These are phyloP conservation scores for Aelia acuminata DNA, from an alignment of 2,888 invertebrate species.

Conservation along the genomic window DNA sequence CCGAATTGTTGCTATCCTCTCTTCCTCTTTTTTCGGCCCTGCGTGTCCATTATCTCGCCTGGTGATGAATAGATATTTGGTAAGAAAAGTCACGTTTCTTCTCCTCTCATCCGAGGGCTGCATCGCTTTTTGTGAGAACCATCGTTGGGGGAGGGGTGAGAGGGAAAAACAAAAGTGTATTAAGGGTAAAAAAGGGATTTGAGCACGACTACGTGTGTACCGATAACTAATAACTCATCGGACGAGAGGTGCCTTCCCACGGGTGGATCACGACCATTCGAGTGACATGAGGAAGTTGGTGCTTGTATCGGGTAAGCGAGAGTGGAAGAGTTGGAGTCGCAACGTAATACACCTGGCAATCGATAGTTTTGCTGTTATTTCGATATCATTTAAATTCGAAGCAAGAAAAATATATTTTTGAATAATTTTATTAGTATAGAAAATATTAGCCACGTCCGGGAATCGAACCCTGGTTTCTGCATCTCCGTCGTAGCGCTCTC, in stretches of 20 bases:
- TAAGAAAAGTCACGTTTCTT: conserved; percentile 58
- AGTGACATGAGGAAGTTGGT: conserved; percentile 30
- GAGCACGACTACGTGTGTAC: conserved; percentile 56
- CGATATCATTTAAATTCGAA: too few species aligned
- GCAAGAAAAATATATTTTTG: too few species aligned
- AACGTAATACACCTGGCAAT: neutral
- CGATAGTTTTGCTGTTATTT: too few species aligned
- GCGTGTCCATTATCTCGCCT: conserved; percentile 52
- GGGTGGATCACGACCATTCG: conserved; percentile 52
- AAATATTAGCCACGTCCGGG: too few species aligned
- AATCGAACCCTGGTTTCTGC: too few species aligned
- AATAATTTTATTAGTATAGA: too few species aligned
- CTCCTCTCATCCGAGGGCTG: neutral
- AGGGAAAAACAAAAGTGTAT: conserved; percentile 57
- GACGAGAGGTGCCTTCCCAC: conserved; percentile 38
- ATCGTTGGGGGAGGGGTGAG: neutral
- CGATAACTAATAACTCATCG: conserved; percentile 47
- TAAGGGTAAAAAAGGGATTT: conserved; percentile 57
- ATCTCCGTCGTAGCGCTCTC: too few species aligned
- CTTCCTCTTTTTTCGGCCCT: conserved; percentile 19
- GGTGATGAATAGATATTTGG: conserved; percentile 59
- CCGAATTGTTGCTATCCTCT: conserved; percentile 20
- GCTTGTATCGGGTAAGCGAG: too few species aligned
- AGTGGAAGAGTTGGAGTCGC: neutral
- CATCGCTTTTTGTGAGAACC: conserved; percentile 48